Conservation (phyloP, 2,888 invertebrate species). For the Mantis religiosa region DNA sequence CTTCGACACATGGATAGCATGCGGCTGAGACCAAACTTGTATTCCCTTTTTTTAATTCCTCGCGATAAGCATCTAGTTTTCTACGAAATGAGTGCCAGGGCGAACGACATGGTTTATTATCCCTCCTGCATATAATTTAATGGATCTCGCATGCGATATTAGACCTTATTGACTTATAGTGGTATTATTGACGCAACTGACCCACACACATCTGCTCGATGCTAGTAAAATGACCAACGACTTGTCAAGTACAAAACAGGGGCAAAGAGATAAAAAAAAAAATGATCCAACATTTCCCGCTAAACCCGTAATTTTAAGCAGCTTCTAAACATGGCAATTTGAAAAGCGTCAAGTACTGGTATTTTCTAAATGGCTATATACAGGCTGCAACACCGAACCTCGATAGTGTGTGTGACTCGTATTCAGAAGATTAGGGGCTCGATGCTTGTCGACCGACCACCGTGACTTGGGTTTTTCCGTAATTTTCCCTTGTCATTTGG, state of each 20-base stretch:
- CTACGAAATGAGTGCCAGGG: constrained; percentile 20
- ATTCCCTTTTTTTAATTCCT: constrained; percentile 23
- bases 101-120: constrained; percentile 15
- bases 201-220: not conserved
- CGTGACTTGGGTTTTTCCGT: too few species aligned
- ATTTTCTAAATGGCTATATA: not conserved
- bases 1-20: constrained; percentile 22
- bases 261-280: not conserved
- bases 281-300: not conserved
- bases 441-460: too few species aligned
- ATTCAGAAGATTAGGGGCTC: too few species aligned
- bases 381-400: too few species aligned
- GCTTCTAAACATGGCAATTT: not conserved
- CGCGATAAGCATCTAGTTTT: constrained; percentile 24
- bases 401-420: too few species aligned
- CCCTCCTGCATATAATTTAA: constrained; percentile 19
- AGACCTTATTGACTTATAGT: constrained; percentile 17
- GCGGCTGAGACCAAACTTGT: constrained; percentile 2
- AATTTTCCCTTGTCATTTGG: too few species aligned
- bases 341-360: not conserved
- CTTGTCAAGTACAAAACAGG: not conserved
- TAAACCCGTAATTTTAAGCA: not conserved
- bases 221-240: not conserved
- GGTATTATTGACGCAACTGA: constrained; percentile 11
- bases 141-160: constrained; percentile 23